Evolutionary conservation across 2,797 vertebrate genomes (phyloP).

Genomic region (Bothrops alternatus): DNA sequence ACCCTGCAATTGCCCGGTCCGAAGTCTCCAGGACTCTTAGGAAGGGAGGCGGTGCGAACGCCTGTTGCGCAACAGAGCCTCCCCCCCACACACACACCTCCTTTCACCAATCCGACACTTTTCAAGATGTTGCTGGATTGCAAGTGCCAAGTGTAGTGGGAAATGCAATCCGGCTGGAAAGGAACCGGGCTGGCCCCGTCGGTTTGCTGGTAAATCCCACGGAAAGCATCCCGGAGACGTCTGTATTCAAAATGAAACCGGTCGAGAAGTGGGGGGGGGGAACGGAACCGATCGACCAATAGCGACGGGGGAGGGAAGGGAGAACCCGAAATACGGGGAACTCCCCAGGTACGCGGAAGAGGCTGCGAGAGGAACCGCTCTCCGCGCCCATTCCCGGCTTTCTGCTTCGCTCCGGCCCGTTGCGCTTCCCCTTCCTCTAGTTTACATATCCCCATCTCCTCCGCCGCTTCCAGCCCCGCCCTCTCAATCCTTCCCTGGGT

Average conservation of each 20-base stretch:
- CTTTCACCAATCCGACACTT: not conserved
- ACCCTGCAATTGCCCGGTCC: not conserved
- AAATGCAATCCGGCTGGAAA: not conserved
- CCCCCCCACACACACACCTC: too few relatives aligned
- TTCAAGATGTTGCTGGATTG: not conserved
- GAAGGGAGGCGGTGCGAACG: not conserved
- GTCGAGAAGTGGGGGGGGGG: too few relatives aligned
- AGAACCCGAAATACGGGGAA: not conserved
- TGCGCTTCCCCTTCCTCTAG: too few relatives aligned
- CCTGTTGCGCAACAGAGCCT: not conserved
- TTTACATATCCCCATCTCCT: too few relatives aligned
- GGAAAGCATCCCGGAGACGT: not conserved
- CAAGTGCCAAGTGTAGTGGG: too few relatives aligned
- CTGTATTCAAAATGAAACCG: not conserved
- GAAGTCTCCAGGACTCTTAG: not conserved
- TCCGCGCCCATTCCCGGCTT: not conserved
- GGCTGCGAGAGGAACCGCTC: not conserved
- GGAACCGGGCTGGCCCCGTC: not conserved
- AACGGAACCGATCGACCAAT: rapidly evolving
- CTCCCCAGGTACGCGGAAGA: not conserved
- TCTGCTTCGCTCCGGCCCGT: not conserved
- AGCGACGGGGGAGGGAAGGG: too few relatives aligned
- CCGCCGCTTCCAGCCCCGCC: not conserved
- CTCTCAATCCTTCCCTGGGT: too few relatives aligned
- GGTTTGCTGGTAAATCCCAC: not conserved